phyloP scores from a whole-genome alignment of 2,113 vertebrate species.

The Helogale parvula region DNA sequence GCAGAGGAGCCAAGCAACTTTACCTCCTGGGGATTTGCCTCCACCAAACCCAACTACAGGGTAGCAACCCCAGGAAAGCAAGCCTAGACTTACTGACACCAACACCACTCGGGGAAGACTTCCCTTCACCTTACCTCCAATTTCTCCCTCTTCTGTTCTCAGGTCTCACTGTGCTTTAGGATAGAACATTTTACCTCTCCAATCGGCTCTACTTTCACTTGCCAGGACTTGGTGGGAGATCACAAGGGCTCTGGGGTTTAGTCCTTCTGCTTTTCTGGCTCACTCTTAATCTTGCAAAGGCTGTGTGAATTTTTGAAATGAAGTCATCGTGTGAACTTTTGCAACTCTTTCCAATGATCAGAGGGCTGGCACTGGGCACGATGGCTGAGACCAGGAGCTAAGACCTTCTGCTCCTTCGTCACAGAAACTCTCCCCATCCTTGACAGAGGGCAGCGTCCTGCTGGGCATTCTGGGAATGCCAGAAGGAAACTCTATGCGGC shows the following conservation, averaged over 20 bases:
- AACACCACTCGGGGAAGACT: fast-evolving
- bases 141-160: not conserved
- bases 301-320: not conserved
- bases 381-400: not conserved
- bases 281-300: not conserved
- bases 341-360: not conserved
- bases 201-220: not conserved
- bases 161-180: not conserved
- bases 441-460: not conserved
- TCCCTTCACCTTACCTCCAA: no score
- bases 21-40: not conserved
- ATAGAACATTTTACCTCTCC: not conserved
- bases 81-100: not conserved
- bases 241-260: not conserved
- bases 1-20: not conserved
- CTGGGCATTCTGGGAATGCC: not conserved
- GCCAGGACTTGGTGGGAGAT: fast-evolving
- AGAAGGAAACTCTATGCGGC: not conserved
- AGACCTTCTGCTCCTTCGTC: not conserved
- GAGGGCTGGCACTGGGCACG: no score
- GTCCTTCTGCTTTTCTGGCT: slow-evolving; percentile 51
- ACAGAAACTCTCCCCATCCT: not conserved
- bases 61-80: not conserved
- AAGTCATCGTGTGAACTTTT: not conserved
- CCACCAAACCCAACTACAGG: not conserved